Conservation (phyloP, 2,113 vertebrate genomes). For the Hippocampus zosterae region DNA sequence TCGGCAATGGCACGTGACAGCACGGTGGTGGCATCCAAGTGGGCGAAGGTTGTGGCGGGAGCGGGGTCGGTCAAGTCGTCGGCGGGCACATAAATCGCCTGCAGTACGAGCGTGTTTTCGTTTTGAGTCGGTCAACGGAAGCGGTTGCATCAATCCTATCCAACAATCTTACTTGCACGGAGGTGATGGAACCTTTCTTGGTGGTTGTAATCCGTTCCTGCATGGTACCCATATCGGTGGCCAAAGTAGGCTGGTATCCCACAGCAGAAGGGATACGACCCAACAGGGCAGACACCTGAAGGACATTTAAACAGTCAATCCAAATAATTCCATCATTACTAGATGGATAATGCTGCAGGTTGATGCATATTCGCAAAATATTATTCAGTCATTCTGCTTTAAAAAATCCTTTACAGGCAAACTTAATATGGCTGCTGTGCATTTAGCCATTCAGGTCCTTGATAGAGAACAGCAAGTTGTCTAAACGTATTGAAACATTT, state of each 20-base stretch:
- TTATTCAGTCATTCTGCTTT: background rate
- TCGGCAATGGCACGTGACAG: slow-evolving; percentile 96
- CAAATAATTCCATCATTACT: background rate
- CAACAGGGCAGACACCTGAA: slow-evolving; percentile 91
- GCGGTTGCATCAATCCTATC: background rate
- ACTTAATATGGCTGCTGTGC: too few species aligned
- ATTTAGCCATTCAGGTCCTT: too few species aligned
- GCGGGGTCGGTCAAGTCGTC: slow-evolving; percentile 97
- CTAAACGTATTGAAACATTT: too few species aligned
- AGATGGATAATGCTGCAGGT: background rate
- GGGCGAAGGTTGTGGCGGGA: slow-evolving; percentile 95
- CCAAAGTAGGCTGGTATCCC: slow-evolving; percentile 96
- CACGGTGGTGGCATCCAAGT: slow-evolving; percentile 97
- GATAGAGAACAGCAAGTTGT: too few species aligned
- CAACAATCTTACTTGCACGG: slow-evolving; percentile 70
- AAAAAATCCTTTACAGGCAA: too few species aligned
- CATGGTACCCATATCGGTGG: slow-evolving; percentile 99
- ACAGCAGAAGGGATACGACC: slow-evolving; percentile 97
- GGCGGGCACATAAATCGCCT: slow-evolving; percentile 96
- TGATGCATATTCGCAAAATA: too few species aligned
- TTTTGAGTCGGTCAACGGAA: background rate
- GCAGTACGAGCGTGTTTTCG: background rate
- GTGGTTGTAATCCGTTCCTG: slow-evolving; percentile 98
- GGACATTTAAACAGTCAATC: fast-evolving
- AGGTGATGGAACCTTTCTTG: slow-evolving; percentile 96